Conservation (phyloP, 2,113 vertebrate species). For the Phodopus roborovskii region DNA sequence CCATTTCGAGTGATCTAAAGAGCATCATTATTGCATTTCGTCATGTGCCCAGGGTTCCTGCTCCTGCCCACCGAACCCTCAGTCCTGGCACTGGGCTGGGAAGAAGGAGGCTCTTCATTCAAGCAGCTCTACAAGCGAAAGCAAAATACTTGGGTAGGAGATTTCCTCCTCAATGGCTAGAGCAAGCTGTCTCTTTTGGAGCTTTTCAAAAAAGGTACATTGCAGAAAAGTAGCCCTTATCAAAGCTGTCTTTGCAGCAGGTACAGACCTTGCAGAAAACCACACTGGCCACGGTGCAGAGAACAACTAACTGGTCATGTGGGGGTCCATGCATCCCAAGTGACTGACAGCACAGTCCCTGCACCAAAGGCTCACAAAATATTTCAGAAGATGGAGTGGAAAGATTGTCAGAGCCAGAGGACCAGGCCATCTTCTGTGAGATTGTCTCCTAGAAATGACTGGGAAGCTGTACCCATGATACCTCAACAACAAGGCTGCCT, state of each 20-base stretch:
- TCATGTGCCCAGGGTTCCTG: background rate
- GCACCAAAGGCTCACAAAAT: background rate
- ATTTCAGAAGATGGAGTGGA: background rate
- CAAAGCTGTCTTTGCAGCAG: background rate
- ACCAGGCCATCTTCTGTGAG: background rate
- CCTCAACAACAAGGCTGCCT: background rate
- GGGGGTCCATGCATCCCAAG: background rate
- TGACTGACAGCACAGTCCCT: background rate
- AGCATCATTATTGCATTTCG: background rate
- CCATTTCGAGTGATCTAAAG: background rate
- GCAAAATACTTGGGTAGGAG: background rate
- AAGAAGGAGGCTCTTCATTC: background rate
- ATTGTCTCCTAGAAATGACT: background rate
- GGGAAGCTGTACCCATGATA: background rate
- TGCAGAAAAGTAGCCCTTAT: background rate
- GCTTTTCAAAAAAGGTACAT: background rate
- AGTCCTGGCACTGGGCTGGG: background rate
- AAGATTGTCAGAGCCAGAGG: background rate
- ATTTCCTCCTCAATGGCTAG: background rate
- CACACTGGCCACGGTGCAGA: background rate
- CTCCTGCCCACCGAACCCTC: background rate
- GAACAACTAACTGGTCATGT: background rate
- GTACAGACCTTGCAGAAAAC: background rate
- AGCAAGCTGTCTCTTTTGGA: background rate
- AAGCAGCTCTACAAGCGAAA: slow-evolving; percentile 25